phyloP scores from a whole-genome alignment of 2,888 invertebrate species.

The Muscina levida region DNA sequence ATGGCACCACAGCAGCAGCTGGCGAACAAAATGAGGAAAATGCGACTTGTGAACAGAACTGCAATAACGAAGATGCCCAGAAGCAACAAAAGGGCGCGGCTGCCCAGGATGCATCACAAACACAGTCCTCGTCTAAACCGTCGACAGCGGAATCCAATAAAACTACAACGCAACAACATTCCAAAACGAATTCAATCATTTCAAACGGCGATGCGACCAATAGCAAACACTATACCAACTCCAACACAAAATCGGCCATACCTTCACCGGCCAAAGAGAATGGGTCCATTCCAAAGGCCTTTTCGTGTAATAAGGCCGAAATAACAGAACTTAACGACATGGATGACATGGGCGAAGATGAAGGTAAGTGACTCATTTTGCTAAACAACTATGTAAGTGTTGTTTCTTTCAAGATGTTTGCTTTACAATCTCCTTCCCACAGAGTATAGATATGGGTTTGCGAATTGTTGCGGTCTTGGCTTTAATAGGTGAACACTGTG shows the following conservation, averaged over 20 bases:
- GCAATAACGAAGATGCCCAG: constrained; percentile 63
- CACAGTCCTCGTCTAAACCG: constrained; percentile 33
- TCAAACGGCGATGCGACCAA: constrained; percentile 74
- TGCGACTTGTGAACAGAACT: constrained; percentile 62
- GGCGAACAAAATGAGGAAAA: constrained; percentile 65
- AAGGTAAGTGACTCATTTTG: constrained; percentile 71
- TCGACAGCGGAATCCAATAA: constrained; percentile 54
- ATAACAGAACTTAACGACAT: constrained; percentile 74
- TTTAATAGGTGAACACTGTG: constrained; percentile 8
- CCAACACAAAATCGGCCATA: constrained; percentile 50
- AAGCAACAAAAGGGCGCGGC: constrained; percentile 52
- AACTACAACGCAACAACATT: constrained; percentile 74
- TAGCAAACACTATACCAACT: constrained; percentile 66
- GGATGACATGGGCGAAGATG: constrained; percentile 70
- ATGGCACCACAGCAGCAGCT: constrained; percentile 48
- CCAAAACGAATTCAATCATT: constrained; percentile 77
- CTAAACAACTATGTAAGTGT: background rate
- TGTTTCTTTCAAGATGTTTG: background rate
- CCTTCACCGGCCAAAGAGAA: constrained; percentile 65
- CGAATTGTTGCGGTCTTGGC: constrained; percentile 5
- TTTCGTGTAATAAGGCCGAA: constrained; percentile 73
- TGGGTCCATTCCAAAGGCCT: constrained; percentile 58
- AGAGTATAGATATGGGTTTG: background rate
- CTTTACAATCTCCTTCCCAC: background rate
- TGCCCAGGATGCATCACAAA: constrained; percentile 54